Evolutionary conservation across 2,797 vertebrate species (phyloP).

Genomic region (Schizopygopsis malacanthus): DNA sequence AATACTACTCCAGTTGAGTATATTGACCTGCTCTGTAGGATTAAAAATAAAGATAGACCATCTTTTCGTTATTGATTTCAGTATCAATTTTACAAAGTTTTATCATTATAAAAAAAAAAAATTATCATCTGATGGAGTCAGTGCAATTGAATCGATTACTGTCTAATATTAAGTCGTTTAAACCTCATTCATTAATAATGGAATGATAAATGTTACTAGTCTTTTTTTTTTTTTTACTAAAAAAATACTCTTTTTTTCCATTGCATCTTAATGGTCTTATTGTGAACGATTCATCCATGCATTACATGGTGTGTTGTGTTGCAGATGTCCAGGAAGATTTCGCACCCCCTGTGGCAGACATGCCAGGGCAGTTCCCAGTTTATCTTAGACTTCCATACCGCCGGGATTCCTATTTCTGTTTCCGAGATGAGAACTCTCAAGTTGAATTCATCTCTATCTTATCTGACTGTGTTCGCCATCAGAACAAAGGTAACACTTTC

Average conservation of each 20-base stretch:
- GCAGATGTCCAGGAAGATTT: constrained; percentile 82
- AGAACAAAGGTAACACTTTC: constrained; percentile 81
- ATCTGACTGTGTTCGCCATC: constrained; percentile 86
- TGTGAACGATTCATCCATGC: not conserved
- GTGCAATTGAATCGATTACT: not conserved
- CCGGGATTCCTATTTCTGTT: constrained; percentile 88
- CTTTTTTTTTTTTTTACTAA: not conserved
- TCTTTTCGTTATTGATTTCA: not conserved
- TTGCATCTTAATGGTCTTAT: not conserved
- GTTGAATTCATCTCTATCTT: constrained; percentile 79
- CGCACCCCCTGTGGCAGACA: constrained; percentile 72
- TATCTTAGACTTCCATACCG: constrained; percentile 89
- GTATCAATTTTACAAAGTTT: not conserved
- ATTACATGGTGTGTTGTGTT: constrained; percentile 38
- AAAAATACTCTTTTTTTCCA: not conserved
- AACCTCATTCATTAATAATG: not conserved
- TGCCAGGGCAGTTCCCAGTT: constrained; percentile 85
- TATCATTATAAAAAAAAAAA: too few relatives aligned
- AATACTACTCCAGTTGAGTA: not conserved
- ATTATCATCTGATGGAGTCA: not conserved
- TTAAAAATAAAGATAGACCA: too few relatives aligned
- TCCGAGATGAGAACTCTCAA: constrained; percentile 74
- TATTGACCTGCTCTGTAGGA: not conserved
- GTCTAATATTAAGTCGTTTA: not conserved
- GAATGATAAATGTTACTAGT: not conserved